These are phyloP conservation scores for Spisula solida DNA, from an alignment of 2,888 invertebrate species.

Conservation along the genomic window DNA sequence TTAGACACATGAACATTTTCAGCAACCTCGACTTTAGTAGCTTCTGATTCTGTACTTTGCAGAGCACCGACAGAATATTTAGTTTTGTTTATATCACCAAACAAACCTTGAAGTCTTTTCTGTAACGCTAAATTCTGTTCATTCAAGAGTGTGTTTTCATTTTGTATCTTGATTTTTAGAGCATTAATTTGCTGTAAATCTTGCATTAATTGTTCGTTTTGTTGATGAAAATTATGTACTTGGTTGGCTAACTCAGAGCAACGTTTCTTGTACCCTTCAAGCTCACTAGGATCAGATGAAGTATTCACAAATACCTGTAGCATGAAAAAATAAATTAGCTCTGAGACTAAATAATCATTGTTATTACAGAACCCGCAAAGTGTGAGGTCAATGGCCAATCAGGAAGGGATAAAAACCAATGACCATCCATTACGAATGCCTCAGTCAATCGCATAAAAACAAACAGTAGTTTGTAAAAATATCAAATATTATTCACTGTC, in stretches of 20 bases:
- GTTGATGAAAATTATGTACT: slow-evolving; percentile 70
- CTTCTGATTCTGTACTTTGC: slow-evolving; percentile 24
- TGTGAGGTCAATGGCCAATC: no score
- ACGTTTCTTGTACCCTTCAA: slow-evolving; percentile 59
- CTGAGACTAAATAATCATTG: neutral
- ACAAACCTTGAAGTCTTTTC: slow-evolving; percentile 71
- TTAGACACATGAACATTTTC: slow-evolving; percentile 58
- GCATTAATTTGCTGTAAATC: slow-evolving; percentile 76
- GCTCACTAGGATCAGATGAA: slow-evolving; percentile 56
- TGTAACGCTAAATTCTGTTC: slow-evolving; percentile 77
- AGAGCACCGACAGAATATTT: slow-evolving; percentile 58
- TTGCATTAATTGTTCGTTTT: slow-evolving; percentile 78
- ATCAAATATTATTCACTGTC: no score
- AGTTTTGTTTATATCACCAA: slow-evolving; percentile 70
- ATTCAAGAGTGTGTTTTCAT: slow-evolving; percentile 76
- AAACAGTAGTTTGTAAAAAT: no score
- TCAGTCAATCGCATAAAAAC: no score
- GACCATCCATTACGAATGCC: no score
- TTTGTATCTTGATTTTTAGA: slow-evolving; percentile 77
- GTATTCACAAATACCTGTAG: slow-evolving; percentile 68
- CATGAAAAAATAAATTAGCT: neutral
- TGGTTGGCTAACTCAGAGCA: slow-evolving; percentile 63
- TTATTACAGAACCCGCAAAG: no score
- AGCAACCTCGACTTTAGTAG: slow-evolving; percentile 48
- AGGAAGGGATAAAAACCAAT: no score